These are phyloP conservation scores for Melolontha melolontha DNA, from an alignment of 2,888 invertebrate genomes.

Conservation along the genomic window DNA sequence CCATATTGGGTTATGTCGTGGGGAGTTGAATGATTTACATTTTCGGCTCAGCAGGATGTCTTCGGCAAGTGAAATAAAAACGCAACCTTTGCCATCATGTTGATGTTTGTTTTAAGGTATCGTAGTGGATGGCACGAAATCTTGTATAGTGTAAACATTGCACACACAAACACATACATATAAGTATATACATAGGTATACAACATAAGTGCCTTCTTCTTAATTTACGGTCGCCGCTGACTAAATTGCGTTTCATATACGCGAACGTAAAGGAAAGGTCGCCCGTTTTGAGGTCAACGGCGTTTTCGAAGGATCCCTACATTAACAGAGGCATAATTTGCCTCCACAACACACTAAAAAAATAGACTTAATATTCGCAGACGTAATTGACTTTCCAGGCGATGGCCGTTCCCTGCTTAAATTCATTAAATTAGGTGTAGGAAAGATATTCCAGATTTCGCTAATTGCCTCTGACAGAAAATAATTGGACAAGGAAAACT, in stretches of 20 bases:
- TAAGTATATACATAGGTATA: constrained; percentile 18
- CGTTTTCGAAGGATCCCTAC: constrained; percentile 32
- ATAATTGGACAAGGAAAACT: not conserved
- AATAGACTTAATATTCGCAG: constrained; percentile 23
- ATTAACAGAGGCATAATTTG: constrained; percentile 30
- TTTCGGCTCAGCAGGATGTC: constrained; percentile 57
- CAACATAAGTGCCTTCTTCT: constrained; percentile 33
- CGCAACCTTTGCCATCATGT: constrained; percentile 54
- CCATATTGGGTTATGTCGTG: constrained; percentile 54
- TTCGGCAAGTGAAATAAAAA: constrained; percentile 58
- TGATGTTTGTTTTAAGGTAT: constrained; percentile 49
- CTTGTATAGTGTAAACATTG: constrained; percentile 36
- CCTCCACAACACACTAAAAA: constrained; percentile 28
- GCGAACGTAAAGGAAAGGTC: constrained; percentile 37
- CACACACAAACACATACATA: constrained; percentile 5
- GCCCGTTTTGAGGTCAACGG: constrained; percentile 33
- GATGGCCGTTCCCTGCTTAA: constrained; percentile 1
- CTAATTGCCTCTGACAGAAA: constrained; percentile 8
- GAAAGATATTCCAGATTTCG: not conserved
- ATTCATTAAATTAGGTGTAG: constrained; percentile 21
- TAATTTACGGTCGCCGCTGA: constrained; percentile 36
- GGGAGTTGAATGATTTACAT: constrained; percentile 58
- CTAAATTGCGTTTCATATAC: constrained; percentile 35
- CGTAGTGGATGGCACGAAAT: constrained; percentile 33
- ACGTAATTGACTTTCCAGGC: constrained; percentile 24